Evolutionary conservation across 2,888 invertebrate species (phyloP).

Genomic region (Crematogaster levior): DNA sequence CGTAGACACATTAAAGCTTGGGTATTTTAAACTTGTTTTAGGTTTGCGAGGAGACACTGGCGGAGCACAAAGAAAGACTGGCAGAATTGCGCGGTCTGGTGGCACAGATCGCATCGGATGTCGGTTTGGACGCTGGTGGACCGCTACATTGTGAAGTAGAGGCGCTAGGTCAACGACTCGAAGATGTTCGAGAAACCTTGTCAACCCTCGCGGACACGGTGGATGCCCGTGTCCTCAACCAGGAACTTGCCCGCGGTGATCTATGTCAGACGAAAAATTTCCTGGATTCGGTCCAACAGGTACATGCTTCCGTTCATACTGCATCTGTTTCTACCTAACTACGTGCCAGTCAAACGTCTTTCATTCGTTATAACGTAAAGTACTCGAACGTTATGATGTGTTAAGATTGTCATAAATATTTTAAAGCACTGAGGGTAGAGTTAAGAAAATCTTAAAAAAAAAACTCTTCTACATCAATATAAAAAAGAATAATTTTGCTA

Average conservation of each 20-base stretch:
- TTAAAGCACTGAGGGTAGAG: background rate
- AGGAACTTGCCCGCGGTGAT: slow-evolving; percentile 87
- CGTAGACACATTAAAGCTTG: background rate
- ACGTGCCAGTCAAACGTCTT: background rate
- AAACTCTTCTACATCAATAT: background rate
- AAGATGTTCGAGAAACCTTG: slow-evolving; percentile 92
- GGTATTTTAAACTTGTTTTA: slow-evolving; percentile 80
- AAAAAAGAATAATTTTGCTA: background rate
- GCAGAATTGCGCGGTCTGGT: slow-evolving; percentile 91
- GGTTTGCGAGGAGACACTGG: slow-evolving; percentile 92
- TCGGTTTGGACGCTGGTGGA: slow-evolving; percentile 90
- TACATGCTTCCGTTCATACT: slow-evolving; percentile 82
- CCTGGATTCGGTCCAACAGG: slow-evolving; percentile 92
- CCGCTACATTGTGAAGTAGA: slow-evolving; percentile 92
- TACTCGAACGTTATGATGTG: background rate
- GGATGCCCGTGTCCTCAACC: slow-evolving; percentile 89
- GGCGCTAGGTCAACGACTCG: slow-evolving; percentile 90
- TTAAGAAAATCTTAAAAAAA: background rate
- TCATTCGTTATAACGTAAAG: background rate
- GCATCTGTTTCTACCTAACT: background rate
- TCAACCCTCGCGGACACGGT: slow-evolving; percentile 92
- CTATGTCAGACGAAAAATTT: slow-evolving; percentile 88
- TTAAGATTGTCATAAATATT: background rate
- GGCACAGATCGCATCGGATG: slow-evolving; percentile 92
- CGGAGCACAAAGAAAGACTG: slow-evolving; percentile 89